Evolutionary conservation across 1,140 invertebrate genomes (phyloP).

Genomic region (Psilanteris sp.): DNA sequence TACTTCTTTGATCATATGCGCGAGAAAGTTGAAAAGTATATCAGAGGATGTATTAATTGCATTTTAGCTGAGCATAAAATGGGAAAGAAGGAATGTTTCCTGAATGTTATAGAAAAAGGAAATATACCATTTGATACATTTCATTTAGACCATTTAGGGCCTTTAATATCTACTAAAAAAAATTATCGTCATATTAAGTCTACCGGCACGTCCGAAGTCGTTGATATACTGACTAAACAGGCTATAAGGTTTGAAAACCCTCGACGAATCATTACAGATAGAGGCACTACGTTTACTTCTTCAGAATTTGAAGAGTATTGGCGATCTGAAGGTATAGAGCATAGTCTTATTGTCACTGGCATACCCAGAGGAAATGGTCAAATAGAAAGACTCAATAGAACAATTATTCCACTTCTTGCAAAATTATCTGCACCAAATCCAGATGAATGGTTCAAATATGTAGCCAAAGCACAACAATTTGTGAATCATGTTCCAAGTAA

Average conservation of each 20-base stretch:
- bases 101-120: background rate
- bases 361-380: too few relatives aligned
- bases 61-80: constrained; percentile 44
- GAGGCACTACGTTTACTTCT: background rate
- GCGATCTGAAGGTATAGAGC: background rate
- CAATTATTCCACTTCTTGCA: too few relatives aligned
- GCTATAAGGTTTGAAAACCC: constrained; percentile 2
- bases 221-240: background rate
- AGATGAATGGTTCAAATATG: too few relatives aligned
- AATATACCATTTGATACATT: background rate
- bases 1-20: constrained; percentile 27
- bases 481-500: too few relatives aligned
- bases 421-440: too few relatives aligned
- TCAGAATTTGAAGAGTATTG: background rate
- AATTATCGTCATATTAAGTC: background rate
- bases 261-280: background rate
- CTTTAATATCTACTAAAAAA: background rate
- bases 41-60: constrained; percentile 60
- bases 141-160: background rate
- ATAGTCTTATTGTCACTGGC: too few relatives aligned
- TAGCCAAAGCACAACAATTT: too few relatives aligned
- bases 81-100: background rate
- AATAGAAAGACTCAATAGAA: too few relatives aligned
- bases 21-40: constrained; percentile 14
- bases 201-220: too few relatives aligned